These are phyloP conservation scores for Hypolimnas misippus DNA, from an alignment of 2,888 invertebrate genomes.

Conservation along the genomic window DNA sequence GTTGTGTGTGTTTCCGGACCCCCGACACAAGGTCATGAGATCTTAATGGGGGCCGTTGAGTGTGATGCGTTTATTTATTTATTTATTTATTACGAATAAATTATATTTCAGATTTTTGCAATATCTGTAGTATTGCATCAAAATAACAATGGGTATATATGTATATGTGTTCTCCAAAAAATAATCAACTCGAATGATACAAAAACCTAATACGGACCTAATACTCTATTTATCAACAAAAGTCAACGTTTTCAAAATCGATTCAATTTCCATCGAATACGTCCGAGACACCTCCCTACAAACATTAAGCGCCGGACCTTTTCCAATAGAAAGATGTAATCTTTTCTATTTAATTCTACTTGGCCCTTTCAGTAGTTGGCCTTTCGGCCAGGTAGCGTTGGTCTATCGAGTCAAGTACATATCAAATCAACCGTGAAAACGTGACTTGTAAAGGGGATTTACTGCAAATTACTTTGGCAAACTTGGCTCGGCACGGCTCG, in stretches of 20 bases:
- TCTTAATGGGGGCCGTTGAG: too few relatives aligned
- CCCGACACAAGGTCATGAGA: too few relatives aligned
- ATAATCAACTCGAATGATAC: too few relatives aligned
- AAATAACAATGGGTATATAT: too few relatives aligned
- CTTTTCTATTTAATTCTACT: constrained; percentile 54
- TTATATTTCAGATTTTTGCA: too few relatives aligned
- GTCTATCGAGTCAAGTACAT: constrained; percentile 20
- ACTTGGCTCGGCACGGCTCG: constrained; percentile 26
- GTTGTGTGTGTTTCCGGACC: too few relatives aligned
- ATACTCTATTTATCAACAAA: background rate
- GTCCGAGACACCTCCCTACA: constrained; percentile 17
- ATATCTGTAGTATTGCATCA: too few relatives aligned
- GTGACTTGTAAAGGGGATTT: constrained; percentile 51
- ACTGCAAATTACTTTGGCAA: constrained; percentile 56
- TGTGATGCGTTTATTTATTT: too few relatives aligned
- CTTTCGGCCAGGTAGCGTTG: constrained; percentile 31
- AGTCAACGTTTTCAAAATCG: constrained; percentile 19
- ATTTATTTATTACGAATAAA: too few relatives aligned
- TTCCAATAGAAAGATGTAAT: constrained; percentile 70
- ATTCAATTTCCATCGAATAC: constrained; percentile 46
- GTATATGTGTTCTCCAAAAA: too few relatives aligned
- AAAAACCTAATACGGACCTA: too few relatives aligned
- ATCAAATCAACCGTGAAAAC: constrained; percentile 53
- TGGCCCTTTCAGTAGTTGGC: constrained; percentile 30
- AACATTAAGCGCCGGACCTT: constrained; percentile 48